Base-by-base conservation (phyloP, 2,888 invertebrate species). In the Carterocephalus palaemon region DNA sequence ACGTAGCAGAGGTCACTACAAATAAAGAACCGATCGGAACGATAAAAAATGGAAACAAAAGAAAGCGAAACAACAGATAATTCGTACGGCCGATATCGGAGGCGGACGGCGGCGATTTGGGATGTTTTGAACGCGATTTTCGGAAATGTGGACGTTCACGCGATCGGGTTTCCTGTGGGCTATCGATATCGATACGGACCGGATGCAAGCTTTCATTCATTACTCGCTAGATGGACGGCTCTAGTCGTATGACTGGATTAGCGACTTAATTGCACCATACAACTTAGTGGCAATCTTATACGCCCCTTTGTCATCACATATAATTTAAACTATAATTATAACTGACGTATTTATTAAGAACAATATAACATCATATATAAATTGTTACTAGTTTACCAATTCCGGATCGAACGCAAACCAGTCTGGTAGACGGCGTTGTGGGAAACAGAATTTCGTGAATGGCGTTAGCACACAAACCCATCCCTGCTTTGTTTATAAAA, bases 61-160 rank as follows among this genome's bases (percentile, higher is more conserved):
- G 78, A 80, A 78, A 81, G 76, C 75, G 67, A 81, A 83, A 81
- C 68, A 80, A 81, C 79, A 69, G 75, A 82, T 81, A 81, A 84
- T 84, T 82, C 73, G 68, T 67, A 62, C 59, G 60, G 47, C 43
- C 63, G 66, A 64, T 74, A 77, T 76, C 74, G 67, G 71, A 67
- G 73, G 73, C 75, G 76, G 73, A 74, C 76, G 75, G 63, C 47
- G 60, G 47, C 70, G 72, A 76, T 79, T 81, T 75, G 62, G 70
- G 69, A 69, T 68, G 64, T 62, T 64, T 54, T 52, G 60, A 70
- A 69, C 61, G 69, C 76, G 77, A 75, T 77, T 82, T 80, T 73
- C 52, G 69, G 70, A 63, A 59, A 62, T 56, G 61, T 63, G 60
- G 68, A 67, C 50, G 65, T 67, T 70, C 80, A 78, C 80, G 80